Evolutionary conservation across 1,140 invertebrate species (phyloP), one percentile per base, ranked within the genome.

Genomic region (Drosophila leontia): DNA sequence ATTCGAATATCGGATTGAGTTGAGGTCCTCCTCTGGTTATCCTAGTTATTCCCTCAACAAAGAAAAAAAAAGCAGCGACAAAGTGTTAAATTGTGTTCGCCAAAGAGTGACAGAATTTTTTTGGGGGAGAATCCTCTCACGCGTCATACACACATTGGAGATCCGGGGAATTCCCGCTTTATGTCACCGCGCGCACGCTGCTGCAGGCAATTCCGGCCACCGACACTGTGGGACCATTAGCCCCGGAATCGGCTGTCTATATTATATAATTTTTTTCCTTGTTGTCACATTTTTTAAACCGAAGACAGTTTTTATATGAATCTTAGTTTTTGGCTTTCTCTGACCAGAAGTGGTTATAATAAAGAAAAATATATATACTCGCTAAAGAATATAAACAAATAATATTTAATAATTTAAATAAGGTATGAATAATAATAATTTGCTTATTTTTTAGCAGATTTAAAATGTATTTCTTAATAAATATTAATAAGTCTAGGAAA

Each of bases 61-160:
- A 68, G 74, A 17, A 6, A 13, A 19, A 37, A 55, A 9, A 69
- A 71, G 59, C 74, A 67, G 69, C 58, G 80, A 79, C 64, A 88
- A 90, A 88, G 84, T 88, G 84, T 88, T 88, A 88, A 88, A 90
- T 90, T 88, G 84, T 88, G 84, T 88, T 84, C 85, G 68, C 48
- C 76, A 78, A 80, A 55, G 41, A 70, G 51, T 61, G 65, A 67
- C 58, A 61, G 59, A 70, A 57, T 51, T 35, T 55, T 55, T 48
- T 56, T 1, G 67, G 42, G 48, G 76, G 37, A 39, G 35, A 39
- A 56, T 26, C 53, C 53, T 56, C 53, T 56, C 53, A 56, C 53
- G 34, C 53, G 53, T 37, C 53, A 35, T 34, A 55, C 37, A 56
- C 53, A 68, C 74, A 78, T 61, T 51, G 37, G 23, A 44, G 48